Percentiles rank a stretch among this genome's conserved stretches.
These are phyloP conservation scores for Erpetoichthys calabaricus DNA, from an alignment of 2,797 vertebrate species.

Conservation along the genomic window DNA sequence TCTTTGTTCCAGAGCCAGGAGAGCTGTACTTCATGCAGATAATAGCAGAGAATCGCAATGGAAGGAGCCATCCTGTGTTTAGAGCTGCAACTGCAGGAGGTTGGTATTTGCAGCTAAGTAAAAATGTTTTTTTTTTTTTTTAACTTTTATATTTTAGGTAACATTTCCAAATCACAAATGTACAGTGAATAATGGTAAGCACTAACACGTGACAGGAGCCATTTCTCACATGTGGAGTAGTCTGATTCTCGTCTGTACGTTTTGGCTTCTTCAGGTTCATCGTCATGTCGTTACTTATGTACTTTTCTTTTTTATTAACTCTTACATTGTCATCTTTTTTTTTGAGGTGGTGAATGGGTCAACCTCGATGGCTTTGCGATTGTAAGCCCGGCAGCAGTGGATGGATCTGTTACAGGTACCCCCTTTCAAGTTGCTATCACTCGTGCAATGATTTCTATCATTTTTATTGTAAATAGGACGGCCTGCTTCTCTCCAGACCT, in stretches of 20 bases:
- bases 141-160: not conserved
- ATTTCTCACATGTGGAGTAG: no score
- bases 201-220: no score
- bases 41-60: slow-evolving; percentile 44
- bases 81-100: slow-evolving; percentile 37
- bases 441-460: not conserved
- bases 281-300: not conserved
- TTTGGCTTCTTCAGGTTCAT: no score
- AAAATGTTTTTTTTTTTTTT: no score
- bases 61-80: slow-evolving; percentile 41
- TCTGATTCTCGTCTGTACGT: no score
- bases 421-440: slow-evolving; percentile 6
- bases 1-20: slow-evolving; percentile 45
- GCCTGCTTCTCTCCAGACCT: no score
- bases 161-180: not conserved
- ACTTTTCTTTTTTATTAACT: not conserved
- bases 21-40: slow-evolving; percentile 49
- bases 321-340: not conserved
- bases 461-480: no score
- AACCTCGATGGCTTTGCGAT: slow-evolving; percentile 58
- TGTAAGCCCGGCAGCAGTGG: slow-evolving; percentile 43
- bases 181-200: not conserved
- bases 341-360: slow-evolving; percentile 51
- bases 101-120: slow-evolving; percentile 16
- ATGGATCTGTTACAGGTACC: slow-evolving; percentile 48